These are phyloP conservation scores for Strix aluco DNA, from an alignment of 2,113 vertebrate genomes.

Conservation along the genomic window DNA sequence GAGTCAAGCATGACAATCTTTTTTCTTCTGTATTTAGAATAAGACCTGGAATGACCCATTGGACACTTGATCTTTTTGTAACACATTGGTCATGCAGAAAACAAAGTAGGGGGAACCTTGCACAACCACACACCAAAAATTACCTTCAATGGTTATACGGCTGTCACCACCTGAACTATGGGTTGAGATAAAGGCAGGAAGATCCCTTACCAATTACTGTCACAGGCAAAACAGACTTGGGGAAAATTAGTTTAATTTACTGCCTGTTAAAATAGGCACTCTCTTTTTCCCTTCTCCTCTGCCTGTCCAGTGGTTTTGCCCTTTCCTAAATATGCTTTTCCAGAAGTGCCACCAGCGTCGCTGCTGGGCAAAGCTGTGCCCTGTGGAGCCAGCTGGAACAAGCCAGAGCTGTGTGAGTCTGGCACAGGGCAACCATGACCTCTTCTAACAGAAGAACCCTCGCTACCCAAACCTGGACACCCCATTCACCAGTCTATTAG, in stretches of 20 bases:
- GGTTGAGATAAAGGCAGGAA: neutral
- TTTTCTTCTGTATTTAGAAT: neutral
- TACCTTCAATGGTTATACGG: neutral
- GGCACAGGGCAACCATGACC: rapidly evolving
- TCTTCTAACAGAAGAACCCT: neutral
- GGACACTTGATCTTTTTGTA: neutral
- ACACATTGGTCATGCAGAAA: neutral
- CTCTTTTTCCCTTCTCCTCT: neutral
- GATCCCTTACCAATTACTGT: neutral
- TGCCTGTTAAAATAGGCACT: neutral
- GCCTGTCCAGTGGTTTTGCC: neutral
- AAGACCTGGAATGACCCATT: neutral
- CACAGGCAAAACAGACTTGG: rapidly evolving
- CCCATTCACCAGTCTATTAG: neutral
- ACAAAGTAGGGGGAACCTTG: neutral
- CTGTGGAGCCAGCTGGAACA: neutral
- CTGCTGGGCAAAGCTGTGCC: neutral
- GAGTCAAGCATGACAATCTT: neutral
- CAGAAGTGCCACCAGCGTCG: neutral
- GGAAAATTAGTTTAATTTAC: neutral
- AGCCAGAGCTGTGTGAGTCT: neutral
- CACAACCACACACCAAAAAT: neutral
- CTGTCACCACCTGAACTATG: neutral
- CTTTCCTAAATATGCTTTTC: neutral
- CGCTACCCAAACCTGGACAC: neutral